These are phyloP conservation scores for Neria commutata DNA, from an alignment of 2,888 invertebrate species.

Conservation along the genomic window DNA sequence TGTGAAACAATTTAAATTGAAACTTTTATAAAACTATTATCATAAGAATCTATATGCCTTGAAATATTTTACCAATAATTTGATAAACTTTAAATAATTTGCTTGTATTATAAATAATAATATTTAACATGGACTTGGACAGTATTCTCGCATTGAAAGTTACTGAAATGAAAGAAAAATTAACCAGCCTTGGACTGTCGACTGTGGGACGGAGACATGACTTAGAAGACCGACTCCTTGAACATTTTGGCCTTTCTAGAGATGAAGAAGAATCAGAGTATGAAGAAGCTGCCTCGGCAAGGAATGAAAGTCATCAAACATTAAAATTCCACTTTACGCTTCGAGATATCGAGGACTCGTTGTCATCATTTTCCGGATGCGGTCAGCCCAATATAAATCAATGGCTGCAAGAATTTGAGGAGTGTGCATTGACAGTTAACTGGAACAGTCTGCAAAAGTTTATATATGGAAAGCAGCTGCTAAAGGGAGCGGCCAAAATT, in stretches of 20 bases:
- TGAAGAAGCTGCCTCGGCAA: neutral
- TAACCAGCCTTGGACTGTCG: constrained; percentile 10
- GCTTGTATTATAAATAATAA: too few relatives aligned
- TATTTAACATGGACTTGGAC: too few relatives aligned
- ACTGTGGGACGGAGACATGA: constrained; percentile 15
- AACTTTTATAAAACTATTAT: too few relatives aligned
- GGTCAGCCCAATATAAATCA: neutral
- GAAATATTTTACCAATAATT: too few relatives aligned
- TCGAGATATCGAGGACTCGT: constrained; percentile 1
- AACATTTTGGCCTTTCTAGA: constrained; percentile 10
- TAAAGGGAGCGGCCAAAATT: constrained; percentile 11
- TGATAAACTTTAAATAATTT: too few relatives aligned
- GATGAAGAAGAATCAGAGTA: neutral
- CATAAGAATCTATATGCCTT: too few relatives aligned
- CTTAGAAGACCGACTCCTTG: constrained; percentile 19
- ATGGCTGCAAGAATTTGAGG: constrained; percentile 10
- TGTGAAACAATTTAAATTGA: too few relatives aligned
- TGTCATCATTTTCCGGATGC: neutral
- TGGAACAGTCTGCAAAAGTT: constrained; percentile 14
- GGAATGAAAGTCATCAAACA: neutral
- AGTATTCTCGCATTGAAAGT: too few relatives aligned
- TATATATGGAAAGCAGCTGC: constrained; percentile 15
- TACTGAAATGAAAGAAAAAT: constrained; percentile 18
- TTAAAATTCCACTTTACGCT: neutral
- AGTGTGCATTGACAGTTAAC: constrained; percentile 1